phyloP scores from a whole-genome alignment of 2,888 invertebrate species.

The Bimastos eiseni region DNA sequence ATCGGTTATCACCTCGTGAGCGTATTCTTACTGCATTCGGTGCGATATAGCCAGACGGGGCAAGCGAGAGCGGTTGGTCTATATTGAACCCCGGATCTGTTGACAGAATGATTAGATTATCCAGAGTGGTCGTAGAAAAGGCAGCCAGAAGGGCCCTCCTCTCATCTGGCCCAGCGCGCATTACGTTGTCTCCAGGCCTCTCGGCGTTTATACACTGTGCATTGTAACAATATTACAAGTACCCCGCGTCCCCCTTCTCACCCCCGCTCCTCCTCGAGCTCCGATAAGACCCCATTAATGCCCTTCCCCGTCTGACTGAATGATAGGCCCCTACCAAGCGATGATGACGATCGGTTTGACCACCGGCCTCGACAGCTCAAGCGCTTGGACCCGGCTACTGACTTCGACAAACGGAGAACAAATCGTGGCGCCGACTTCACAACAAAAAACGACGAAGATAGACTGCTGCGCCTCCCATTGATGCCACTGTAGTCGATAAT shows the following conservation, averaged over 20 bases:
- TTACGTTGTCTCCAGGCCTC: conserved; percentile 13
- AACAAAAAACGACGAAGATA: not conserved
- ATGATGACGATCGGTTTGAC: not conserved
- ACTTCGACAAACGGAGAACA: not conserved
- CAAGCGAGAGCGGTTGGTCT: conserved; percentile 6
- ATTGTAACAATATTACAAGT: conserved; percentile 13
- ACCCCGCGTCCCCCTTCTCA: not conserved
- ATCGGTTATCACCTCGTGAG: not conserved
- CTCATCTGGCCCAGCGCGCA: conserved; percentile 13
- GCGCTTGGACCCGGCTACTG: not conserved
- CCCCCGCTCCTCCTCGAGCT: not conserved
- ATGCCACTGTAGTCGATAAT: not conserved
- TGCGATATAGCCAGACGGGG: not conserved
- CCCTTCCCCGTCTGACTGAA: conserved; percentile 13
- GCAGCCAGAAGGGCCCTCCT: conserved; percentile 1
- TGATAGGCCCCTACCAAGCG: not conserved
- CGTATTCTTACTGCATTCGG: not conserved
- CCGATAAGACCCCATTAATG: conserved; percentile 13
- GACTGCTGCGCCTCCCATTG: not conserved
- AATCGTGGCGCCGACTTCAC: not conserved
- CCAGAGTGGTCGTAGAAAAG: not conserved
- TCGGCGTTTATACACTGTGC: conserved; percentile 13
- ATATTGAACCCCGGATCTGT: conserved; percentile 7
- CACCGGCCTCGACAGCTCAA: conserved; percentile 2
- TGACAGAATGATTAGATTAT: conserved; percentile 13